These are phyloP conservation scores for Acrocera orbiculus DNA, from an alignment of 2,888 invertebrate genomes.

Conservation along the genomic window DNA sequence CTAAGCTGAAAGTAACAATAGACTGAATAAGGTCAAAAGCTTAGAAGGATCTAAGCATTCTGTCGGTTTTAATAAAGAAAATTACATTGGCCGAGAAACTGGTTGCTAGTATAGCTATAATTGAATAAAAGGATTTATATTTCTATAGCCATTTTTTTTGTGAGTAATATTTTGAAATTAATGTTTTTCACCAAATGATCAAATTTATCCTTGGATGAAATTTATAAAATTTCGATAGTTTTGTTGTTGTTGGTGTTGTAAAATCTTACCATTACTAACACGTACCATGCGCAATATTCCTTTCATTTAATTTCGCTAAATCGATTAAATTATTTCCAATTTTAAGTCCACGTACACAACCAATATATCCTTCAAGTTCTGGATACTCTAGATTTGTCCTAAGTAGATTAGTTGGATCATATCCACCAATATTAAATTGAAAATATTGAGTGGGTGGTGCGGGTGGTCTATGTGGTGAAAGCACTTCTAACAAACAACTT, in stretches of 20 bases:
- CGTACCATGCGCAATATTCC: conserved; percentile 50
- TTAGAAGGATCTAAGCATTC: no score
- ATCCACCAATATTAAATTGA: conserved; percentile 74
- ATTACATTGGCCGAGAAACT: no score
- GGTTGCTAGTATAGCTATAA: no score
- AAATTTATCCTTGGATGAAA: neutral
- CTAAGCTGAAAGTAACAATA: no score
- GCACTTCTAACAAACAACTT: conserved; percentile 43
- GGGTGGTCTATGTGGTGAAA: conserved; percentile 74
- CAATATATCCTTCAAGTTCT: conserved; percentile 56
- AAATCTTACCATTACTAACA: no score
- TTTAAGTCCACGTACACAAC: conserved; percentile 73
- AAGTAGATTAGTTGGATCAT: conserved; percentile 54
- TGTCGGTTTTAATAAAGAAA: no score
- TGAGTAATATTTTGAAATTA: neutral
- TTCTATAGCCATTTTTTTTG: no score
- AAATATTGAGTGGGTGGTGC: conserved; percentile 81
- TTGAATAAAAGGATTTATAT: no score
- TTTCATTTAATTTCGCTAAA: conserved; percentile 50
- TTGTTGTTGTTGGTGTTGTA: neutral
- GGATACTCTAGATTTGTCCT: conserved; percentile 36
- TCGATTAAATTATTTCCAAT: conserved; percentile 67
- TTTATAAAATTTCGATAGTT: neutral
- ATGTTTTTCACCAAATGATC: neutral
- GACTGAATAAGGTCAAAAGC: no score